Base-by-base conservation (phyloP, 1,140 invertebrate species). In the Colletes latitarsis region DNA sequence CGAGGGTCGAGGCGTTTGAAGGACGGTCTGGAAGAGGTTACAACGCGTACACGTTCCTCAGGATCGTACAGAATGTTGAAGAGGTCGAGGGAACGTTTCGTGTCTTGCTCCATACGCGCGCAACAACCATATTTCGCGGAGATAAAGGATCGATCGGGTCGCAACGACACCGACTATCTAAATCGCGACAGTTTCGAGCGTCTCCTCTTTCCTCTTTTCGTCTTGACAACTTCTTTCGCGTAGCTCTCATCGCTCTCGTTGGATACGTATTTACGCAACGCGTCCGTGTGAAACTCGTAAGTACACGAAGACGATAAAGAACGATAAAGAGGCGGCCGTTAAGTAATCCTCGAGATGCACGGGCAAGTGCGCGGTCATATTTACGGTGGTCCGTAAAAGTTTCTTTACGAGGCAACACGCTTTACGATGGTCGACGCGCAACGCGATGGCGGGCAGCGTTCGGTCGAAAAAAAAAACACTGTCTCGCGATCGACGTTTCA, bases 361-460 rank as follows among this genome's bases (percentile, higher is more conserved):
- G 49, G 17, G 67, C 74, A 79, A 77, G 82, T 83, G 83, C 78
- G 64, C 52, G 46, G 67, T 71, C 72, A 62, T 85, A 87, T 87
- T 88, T 88, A 87, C 81, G 68, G 79, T 49, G 64, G 64, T 75
- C 82, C 86, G 77, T 88, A 87, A 88, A 88, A 88, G 77, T 82
- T 57, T 66, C 64, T 88, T 86, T 81, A 86, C 83, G 79, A 82
- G 76, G 66, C 77, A 49, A 9, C 49, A 14, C 41, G 46, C 39
- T 73, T 78, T 74, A 72, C 75, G 75, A 66, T 21, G 21, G 9
- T 14, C 21, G 52, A 43, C 39, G 8, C 17, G 30, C 5, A 39
- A 41, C 67, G 14, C 17, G 5, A 46, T 66, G 41, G 10, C 58
- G 19, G 55, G 4, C 39, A 39, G 43, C 30, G 15, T 62, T 71